Base-by-base conservation (phyloP, 2,113 vertebrate species). In the Bucco capensis region DNA sequence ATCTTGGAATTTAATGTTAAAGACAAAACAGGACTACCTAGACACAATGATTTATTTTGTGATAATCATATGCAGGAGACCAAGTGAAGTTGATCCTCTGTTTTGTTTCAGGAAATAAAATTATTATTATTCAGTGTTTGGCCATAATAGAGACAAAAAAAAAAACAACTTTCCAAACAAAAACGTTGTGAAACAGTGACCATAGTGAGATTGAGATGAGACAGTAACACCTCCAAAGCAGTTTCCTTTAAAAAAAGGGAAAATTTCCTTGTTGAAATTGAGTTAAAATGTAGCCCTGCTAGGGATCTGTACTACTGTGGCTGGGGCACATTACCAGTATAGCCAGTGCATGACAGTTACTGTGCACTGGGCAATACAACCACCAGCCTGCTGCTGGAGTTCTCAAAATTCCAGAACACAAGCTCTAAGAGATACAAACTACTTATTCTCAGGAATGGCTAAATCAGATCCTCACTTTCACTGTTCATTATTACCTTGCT, bases 161-260 rank as follows among this genome's bases (percentile, higher is more conserved):
- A 40, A 74, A 51, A 81, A 6, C 1, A 0, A 17, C 9, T 46
- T 0, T 1, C 19, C 31, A 56, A 77, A 85, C n/a, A 67, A 87
- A 66, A 65, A 4, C 37, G 30, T 37, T 85, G 22, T 73, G 22
- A 30, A 92, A 64, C 46, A 80, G 46, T 33, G 18, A 61, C 11
- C 67, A 51, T 0, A 47, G 67, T 7, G 23, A 78, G 53, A 44
- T 46, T 71, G 25, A 9, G 15, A 33, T 19, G 16, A 66, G 38
- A 19, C 42, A 89, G 22, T 23, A 46, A 66, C 19, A 35, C 19
- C 65, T 75, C 17, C 64, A 61, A n/a, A 49, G 49, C 11, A 40
- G 22, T 5, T 73, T 57, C n/a, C 53, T 76, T 33, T 6, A n/a
- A 25, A 28, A 53, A 28, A 76, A 49, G 25, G 2, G 10, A 61